Conservation (phyloP, 2,797 vertebrate species). For the Loris lydekkerianus region DNA sequence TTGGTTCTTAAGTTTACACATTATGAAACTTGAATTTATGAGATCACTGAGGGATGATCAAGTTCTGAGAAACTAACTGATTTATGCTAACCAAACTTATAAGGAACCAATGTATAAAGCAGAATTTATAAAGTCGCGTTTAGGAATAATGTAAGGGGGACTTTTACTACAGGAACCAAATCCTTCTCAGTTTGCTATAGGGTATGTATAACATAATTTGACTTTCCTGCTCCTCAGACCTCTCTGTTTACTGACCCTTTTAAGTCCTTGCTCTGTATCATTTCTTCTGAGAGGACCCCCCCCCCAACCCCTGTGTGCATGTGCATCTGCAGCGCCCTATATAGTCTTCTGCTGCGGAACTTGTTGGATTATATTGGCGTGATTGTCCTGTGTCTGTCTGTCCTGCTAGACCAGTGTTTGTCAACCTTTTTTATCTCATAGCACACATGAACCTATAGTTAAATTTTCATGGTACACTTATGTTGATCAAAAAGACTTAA, state of each 20-base stretch:
- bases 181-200: neutral
- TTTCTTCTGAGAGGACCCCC: neutral
- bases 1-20: neutral
- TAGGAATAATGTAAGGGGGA: neutral
- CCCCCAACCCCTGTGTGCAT: accelerated
- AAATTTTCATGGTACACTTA: too few relatives aligned
- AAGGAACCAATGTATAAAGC: neutral
- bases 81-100: neutral
- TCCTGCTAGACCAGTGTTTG: too few relatives aligned
- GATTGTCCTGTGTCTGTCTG: neutral
- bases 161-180: neutral
- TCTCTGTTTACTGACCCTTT: neutral
- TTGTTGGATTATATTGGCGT: accelerated
- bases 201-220: accelerated
- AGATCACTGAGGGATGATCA: neutral
- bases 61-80: neutral
- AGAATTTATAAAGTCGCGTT: neutral
- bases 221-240: accelerated
- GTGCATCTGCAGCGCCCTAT: too few relatives aligned
- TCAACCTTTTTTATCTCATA: too few relatives aligned
- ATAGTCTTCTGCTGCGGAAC: neutral
- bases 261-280: neutral
- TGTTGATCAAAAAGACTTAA: too few relatives aligned
- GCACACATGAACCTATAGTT: too few relatives aligned
- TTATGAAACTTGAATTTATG: neutral